These are phyloP conservation scores for Pachydiplax longipennis DNA, from an alignment of 2,888 invertebrate genomes.

Conservation along the genomic window DNA sequence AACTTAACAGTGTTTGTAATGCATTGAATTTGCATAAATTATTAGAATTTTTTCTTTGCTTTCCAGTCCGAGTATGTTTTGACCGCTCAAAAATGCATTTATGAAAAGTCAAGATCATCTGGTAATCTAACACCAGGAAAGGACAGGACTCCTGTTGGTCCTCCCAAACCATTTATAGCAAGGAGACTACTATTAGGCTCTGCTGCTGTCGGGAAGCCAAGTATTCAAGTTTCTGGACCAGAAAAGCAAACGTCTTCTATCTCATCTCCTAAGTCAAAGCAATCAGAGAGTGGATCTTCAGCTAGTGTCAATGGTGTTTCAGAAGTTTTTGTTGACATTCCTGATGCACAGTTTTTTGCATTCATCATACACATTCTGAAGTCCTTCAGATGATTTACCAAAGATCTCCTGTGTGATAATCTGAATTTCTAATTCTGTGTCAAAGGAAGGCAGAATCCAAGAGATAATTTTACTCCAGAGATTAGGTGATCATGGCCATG, in stretches of 20 bases:
- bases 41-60: background rate
- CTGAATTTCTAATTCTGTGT: too few species aligned
- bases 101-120: background rate
- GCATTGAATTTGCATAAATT: too few species aligned
- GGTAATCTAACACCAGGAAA: conserved; percentile 22
- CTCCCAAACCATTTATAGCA: conserved; percentile 7
- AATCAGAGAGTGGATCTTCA: background rate
- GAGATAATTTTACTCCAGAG: too few species aligned
- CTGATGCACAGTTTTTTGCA: conserved; percentile 10
- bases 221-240: background rate
- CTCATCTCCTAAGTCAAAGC: conserved; percentile 2
- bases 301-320: background rate
- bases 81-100: conserved; percentile 3
- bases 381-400: background rate
- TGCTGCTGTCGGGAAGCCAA: background rate
- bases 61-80: background rate
- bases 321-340: background rate
- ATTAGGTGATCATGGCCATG: too few species aligned
- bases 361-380: conserved; percentile 19
- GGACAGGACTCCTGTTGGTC: conserved; percentile 16
- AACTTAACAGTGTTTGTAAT: too few species aligned
- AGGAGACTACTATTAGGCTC: conserved; percentile 2
- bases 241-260: background rate
- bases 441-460: too few species aligned
- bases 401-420: too few species aligned